A percentile compares a stretch with the other conserved stretches of the same genome.
Conservation (phyloP, 1,140 invertebrate genomes). For the Marisa cornuarietis region DNA sequence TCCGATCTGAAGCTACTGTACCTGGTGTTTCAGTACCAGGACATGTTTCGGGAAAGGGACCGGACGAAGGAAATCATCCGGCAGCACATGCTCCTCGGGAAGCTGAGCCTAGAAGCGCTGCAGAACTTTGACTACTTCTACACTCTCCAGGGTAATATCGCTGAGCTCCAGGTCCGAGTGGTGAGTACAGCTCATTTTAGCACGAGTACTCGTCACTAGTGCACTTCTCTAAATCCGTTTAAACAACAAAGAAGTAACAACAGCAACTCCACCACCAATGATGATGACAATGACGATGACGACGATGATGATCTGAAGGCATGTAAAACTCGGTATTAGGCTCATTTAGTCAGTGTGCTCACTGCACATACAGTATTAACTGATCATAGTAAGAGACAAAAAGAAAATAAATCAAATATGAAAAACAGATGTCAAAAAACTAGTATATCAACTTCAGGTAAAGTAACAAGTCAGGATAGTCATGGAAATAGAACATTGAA, state of each 20-base stretch:
- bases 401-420: too few relatives aligned
- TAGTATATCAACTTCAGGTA: too few relatives aligned
- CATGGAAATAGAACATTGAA: too few relatives aligned
- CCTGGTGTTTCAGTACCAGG: not conserved
- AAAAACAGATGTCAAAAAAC: too few relatives aligned
- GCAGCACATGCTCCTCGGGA: slow-evolving; percentile 52
- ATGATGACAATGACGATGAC: not conserved
- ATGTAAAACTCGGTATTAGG: too few relatives aligned
- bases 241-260: too few relatives aligned
- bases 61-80: slow-evolving; percentile 42
- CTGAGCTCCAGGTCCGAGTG: slow-evolving; percentile 35
- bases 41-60: slow-evolving; percentile 24
- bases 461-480: too few relatives aligned
- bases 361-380: too few relatives aligned
- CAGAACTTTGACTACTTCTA: slow-evolving; percentile 37
- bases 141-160: slow-evolving; percentile 52
- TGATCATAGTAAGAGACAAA: too few relatives aligned
- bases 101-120: slow-evolving; percentile 42
- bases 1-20: too few relatives aligned
- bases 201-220: not conserved
- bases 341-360: not conserved
- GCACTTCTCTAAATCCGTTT: not conserved
- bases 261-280: not conserved
- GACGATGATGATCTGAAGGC: not conserved
- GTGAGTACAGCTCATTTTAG: slow-evolving; percentile 20